These are phyloP conservation scores for Myathropa florea DNA, from an alignment of 2,888 invertebrate genomes.

Conservation along the genomic window DNA sequence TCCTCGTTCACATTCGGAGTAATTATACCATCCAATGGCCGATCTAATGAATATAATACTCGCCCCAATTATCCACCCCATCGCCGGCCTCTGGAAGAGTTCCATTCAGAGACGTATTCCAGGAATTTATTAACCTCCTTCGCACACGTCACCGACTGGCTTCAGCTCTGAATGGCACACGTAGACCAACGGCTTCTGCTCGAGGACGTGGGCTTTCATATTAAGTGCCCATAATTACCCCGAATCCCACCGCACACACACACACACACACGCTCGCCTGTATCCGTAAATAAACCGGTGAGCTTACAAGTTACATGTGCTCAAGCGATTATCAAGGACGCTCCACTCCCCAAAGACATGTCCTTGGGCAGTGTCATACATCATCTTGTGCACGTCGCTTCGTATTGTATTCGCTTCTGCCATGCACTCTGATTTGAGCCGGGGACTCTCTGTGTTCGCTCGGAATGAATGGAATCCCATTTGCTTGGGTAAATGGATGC, in stretches of 20 bases:
- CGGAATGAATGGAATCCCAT: conserved; percentile 39
- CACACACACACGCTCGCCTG: not conserved
- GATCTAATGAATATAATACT: conserved; percentile 34
- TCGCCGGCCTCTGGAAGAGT: not conserved
- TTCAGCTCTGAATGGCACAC: conserved; percentile 11
- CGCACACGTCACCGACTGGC: not conserved
- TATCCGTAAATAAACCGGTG: conserved; percentile 32
- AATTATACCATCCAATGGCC: conserved; percentile 22
- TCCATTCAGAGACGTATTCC: not conserved
- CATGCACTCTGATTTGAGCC: not conserved
- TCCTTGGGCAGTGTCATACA: conserved; percentile 24
- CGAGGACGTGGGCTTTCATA: conserved; percentile 34
- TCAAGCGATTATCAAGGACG: not conserved
- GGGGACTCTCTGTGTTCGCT: not conserved
- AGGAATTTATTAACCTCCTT: not conserved
- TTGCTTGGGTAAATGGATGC: conserved; percentile 16
- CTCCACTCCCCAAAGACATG: conserved; percentile 12
- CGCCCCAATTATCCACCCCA: conserved; percentile 30
- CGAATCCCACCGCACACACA: not conserved
- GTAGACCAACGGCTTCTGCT: conserved; percentile 17
- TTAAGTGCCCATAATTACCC: conserved; percentile 49
- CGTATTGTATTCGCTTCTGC: not conserved
- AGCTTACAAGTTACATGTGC: not conserved
- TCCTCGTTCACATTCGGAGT: not conserved
- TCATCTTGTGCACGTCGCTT: not conserved